These are phyloP conservation scores for Euthynnus affinis DNA, from an alignment of 2,797 vertebrate genomes.

Conservation along the genomic window DNA sequence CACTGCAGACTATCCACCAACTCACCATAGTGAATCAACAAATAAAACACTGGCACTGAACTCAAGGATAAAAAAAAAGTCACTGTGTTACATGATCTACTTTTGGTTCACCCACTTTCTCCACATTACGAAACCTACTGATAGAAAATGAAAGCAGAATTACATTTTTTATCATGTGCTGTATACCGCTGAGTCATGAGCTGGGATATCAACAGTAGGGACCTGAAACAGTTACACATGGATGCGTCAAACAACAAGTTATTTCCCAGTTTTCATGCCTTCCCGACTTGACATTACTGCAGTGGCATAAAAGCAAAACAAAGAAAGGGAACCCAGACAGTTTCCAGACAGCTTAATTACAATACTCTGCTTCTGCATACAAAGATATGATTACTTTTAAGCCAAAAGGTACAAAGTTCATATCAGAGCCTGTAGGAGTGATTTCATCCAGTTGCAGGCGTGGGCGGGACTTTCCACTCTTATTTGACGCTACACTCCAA, in stretches of 20 bases:
- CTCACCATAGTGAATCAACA: constrained; percentile 66
- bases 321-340: neutral
- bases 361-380: neutral
- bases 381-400: constrained; percentile 10
- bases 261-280: neutral
- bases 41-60: constrained; percentile 61
- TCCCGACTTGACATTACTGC: neutral
- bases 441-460: neutral
- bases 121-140: neutral
- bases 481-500: constrained; percentile 46
- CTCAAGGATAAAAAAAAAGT: constrained; percentile 56
- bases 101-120: neutral
- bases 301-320: neutral
- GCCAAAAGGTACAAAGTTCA: constrained; percentile 9
- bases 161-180: neutral
- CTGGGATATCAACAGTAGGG: neutral
- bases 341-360: neutral
- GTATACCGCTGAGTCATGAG: neutral
- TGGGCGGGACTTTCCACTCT: constrained; percentile 56
- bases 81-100: constrained; percentile 9
- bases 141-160: neutral
- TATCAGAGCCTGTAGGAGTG: constrained; percentile 20
- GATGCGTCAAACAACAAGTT: neutral
- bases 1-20: constrained; percentile 16
- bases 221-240: constrained; percentile 9